phyloP scores from a whole-genome alignment of 2,888 invertebrate genomes.

The Patella depressa region DNA sequence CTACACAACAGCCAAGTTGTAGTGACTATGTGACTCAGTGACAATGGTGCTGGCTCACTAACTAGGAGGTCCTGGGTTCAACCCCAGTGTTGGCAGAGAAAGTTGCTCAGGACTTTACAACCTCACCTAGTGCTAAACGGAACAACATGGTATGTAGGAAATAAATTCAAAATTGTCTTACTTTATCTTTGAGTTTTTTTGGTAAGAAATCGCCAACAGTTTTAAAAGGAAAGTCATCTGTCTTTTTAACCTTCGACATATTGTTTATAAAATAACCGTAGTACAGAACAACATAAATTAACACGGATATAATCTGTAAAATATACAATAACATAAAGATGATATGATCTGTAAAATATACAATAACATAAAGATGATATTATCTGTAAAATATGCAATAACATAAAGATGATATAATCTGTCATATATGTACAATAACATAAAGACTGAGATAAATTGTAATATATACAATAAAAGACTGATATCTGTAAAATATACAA shows the following conservation, averaged over 20 bases:
- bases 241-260: slow-evolving; percentile 38
- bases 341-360: slow-evolving; percentile 43
- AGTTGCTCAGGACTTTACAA: too few relatives aligned
- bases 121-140: too few relatives aligned
- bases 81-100: too few relatives aligned
- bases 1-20: too few relatives aligned
- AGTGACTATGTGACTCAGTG: too few relatives aligned
- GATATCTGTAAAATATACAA: not conserved
- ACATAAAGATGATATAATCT: slow-evolving; percentile 25
- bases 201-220: slow-evolving; percentile 63
- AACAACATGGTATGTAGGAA: not conserved
- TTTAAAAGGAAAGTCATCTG: slow-evolving; percentile 61
- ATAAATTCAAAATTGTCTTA: slow-evolving; percentile 26
- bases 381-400: slow-evolving; percentile 51
- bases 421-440: slow-evolving; percentile 36
- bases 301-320: slow-evolving; percentile 58
- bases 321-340: slow-evolving; percentile 1
- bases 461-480: slow-evolving; percentile 25
- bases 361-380: slow-evolving; percentile 35
- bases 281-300: slow-evolving; percentile 50
- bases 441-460: not conserved
- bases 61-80: too few relatives aligned
- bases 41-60: too few relatives aligned
- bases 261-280: slow-evolving; percentile 61
- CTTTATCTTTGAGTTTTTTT: slow-evolving; percentile 43